These are phyloP conservation scores for Schizopygopsis pylzovi DNA, from an alignment of 2,797 vertebrate species.

Conservation along the genomic window DNA sequence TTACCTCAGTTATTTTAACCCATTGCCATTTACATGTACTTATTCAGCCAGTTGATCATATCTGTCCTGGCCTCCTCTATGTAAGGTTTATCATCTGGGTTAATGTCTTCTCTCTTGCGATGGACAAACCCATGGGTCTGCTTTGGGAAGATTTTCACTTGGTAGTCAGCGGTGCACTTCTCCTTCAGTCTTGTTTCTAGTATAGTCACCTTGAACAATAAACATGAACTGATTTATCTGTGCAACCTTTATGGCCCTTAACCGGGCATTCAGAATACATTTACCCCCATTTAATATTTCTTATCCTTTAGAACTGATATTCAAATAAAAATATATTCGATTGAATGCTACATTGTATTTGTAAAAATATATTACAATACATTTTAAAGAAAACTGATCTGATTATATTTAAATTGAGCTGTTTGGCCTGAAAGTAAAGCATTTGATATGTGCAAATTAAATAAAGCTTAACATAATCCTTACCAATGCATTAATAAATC, in stretches of 20 bases:
- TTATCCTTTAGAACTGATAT: background rate
- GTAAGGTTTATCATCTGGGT: conserved; percentile 79
- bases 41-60: conserved; percentile 88
- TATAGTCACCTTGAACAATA: conserved; percentile 73
- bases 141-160: conserved; percentile 89
- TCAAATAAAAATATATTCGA: no score
- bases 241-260: background rate
- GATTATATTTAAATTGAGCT: background rate
- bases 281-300: background rate
- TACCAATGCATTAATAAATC: no score
- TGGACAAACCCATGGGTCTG: conserved; percentile 95
- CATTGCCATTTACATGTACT: conserved; percentile 76
- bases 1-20: background rate
- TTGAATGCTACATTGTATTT: background rate
- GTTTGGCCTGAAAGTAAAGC: background rate
- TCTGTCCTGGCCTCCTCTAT: conserved; percentile 87
- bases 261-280: background rate
- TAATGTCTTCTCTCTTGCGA: conserved; percentile 87
- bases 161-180: conserved; percentile 81
- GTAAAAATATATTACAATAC: background rate
- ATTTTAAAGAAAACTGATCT: background rate
- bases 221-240: background rate
- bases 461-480: background rate
- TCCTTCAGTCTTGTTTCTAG: conserved; percentile 85
- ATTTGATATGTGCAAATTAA: background rate